A percentile compares a stretch with the other conserved stretches of the same genome.
Evolutionary conservation across 2,797 vertebrate genomes (phyloP).

Genomic region (Arrhamphus sclerolepis): DNA sequence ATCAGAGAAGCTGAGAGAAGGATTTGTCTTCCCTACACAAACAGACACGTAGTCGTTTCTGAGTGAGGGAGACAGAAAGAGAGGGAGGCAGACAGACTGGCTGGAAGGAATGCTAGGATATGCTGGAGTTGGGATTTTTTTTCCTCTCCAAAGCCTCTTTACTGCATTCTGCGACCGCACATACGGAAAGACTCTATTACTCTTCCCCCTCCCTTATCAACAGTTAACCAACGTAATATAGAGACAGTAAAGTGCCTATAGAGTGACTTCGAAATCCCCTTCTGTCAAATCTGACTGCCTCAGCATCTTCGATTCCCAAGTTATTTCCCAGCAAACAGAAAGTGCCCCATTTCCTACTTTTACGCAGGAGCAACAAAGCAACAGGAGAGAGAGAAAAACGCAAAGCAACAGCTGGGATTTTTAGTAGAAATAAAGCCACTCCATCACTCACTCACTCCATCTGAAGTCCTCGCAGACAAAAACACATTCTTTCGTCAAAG

Average conservation of each 20-base stretch:
- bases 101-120: slow-evolving; percentile 88
- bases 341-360: slow-evolving; percentile 55
- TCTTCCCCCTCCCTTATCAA: slow-evolving; percentile 1
- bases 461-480: slow-evolving; percentile 67
- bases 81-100: slow-evolving; percentile 61
- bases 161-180: slow-evolving; percentile 46
- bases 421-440: no score
- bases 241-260: slow-evolving; percentile 23
- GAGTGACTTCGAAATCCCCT: slow-evolving; percentile 65
- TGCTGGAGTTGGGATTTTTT: slow-evolving; percentile 80
- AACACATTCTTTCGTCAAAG: slow-evolving; percentile 65
- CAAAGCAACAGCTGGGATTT: slow-evolving; percentile 3
- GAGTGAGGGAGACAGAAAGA: slow-evolving; percentile 37
- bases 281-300: slow-evolving; percentile 70
- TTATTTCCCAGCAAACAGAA: slow-evolving; percentile 49
- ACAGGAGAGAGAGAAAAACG: background rate
- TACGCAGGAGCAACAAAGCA: slow-evolving; percentile 9
- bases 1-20: slow-evolving; percentile 51
- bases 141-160: slow-evolving; percentile 39
- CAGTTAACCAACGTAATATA: slow-evolving; percentile 28
- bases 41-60: slow-evolving; percentile 80
- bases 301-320: slow-evolving; percentile 72
- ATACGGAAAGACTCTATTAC: slow-evolving; percentile 33
- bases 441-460: slow-evolving; percentile 74
- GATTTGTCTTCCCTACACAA: slow-evolving; percentile 69